Evolutionary conservation across 2,113 vertebrate genomes (phyloP).

Genomic region (Calcarius ornatus): DNA sequence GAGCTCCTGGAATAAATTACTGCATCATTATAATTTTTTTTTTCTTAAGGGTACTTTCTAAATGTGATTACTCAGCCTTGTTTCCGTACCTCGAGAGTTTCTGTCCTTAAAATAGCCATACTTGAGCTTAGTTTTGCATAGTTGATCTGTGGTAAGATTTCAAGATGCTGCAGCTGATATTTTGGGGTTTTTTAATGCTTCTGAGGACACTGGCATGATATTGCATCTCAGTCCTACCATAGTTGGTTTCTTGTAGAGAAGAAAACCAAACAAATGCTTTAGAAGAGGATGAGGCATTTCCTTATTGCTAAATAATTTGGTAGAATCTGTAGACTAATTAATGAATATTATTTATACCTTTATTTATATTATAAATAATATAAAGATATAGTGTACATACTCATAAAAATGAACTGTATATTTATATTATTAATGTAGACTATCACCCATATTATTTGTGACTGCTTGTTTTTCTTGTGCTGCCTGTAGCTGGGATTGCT

Average conservation of each 20-base stretch:
- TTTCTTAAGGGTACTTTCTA: not conserved
- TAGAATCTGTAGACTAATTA: not conserved
- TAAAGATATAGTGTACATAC: not conserved
- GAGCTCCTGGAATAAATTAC: not conserved
- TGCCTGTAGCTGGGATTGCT: not conserved
- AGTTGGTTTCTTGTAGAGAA: not conserved
- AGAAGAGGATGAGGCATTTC: not conserved
- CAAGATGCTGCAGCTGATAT: not conserved
- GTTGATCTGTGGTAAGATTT: not conserved
- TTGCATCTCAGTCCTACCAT: not conserved
- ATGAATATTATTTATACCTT: not conserved
- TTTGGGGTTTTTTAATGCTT: not conserved
- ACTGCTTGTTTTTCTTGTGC: not conserved
- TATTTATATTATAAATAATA: not conserved
- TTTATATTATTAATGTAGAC: not conserved
- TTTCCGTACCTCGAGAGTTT: not conserved
- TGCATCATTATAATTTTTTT: not conserved
- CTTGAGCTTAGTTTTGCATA: not conserved
- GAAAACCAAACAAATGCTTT: not conserved
- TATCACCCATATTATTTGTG: not conserved
- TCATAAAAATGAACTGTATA: too few species aligned
- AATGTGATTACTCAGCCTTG: not conserved
- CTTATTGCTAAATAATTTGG: not conserved
- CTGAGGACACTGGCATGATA: not conserved
- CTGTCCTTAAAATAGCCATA: not conserved